Conservation (phyloP, 1,140 invertebrate species). For the Stegodyphus dumicola region DNA sequence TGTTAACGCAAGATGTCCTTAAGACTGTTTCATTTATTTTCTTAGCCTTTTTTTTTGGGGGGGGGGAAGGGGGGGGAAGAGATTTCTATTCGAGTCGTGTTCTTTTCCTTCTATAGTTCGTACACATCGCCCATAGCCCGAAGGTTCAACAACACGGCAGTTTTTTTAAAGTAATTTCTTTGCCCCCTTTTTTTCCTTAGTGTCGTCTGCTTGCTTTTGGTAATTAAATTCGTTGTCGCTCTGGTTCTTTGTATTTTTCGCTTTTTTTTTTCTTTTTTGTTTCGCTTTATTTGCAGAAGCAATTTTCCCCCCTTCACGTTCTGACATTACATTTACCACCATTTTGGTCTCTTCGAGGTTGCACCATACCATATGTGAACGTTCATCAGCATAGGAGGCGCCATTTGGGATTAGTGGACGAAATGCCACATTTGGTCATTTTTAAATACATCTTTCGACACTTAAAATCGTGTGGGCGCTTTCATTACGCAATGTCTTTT, state of each 20-base stretch:
- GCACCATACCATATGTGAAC: slow-evolving; percentile 22
- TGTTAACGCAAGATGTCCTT: slow-evolving; percentile 38
- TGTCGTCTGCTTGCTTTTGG: background rate
- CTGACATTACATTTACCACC: too few relatives aligned
- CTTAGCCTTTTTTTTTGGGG: background rate
- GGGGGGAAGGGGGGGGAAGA: too few relatives aligned
- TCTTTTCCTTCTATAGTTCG: background rate
- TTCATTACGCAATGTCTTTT: too few relatives aligned
- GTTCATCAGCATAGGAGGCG: background rate
- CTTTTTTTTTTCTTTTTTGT: too few relatives aligned
- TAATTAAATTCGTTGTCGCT: slow-evolving; percentile 24
- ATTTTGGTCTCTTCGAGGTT: too few relatives aligned
- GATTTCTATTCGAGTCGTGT: too few relatives aligned
- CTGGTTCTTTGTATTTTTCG: too few relatives aligned
- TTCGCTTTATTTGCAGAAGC: too few relatives aligned
- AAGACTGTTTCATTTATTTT: slow-evolving; percentile 1
- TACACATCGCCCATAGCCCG: background rate
- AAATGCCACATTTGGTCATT: background rate
- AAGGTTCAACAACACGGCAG: background rate
- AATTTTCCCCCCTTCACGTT: too few relatives aligned
- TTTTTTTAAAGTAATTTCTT: slow-evolving; percentile 11
- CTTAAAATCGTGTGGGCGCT: too few relatives aligned
- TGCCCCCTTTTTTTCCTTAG: background rate
- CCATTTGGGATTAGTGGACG: slow-evolving; percentile 7
- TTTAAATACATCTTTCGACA: too few relatives aligned